These are phyloP conservation scores for Tenebrio molitor DNA, from an alignment of 1,140 invertebrate genomes.

Conservation along the genomic window DNA sequence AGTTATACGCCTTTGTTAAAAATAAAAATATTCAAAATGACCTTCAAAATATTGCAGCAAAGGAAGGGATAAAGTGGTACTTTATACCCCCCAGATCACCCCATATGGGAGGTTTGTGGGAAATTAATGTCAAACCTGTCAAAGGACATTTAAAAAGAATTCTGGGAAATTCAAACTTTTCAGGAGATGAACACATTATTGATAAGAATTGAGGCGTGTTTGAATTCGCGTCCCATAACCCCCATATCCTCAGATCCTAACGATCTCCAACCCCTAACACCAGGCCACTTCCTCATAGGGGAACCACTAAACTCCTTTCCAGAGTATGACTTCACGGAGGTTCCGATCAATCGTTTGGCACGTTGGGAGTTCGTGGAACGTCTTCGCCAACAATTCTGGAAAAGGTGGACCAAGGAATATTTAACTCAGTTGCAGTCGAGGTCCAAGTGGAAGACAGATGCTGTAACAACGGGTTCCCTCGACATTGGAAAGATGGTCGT, in stretches of 20 bases:
- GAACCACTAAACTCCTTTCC: conserved; percentile 49
- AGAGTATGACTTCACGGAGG: conserved; percentile 38
- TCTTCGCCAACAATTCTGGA: conserved; percentile 58
- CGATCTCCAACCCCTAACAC: conserved; percentile 57
- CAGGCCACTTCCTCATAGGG: conserved; percentile 64
- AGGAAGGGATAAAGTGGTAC: conserved; percentile 59
- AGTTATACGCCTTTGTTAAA: background rate
- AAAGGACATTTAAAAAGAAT: conserved; percentile 63
- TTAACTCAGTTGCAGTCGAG: conserved; percentile 52
- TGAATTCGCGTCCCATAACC: conserved; percentile 51
- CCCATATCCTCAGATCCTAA: conserved; percentile 54
- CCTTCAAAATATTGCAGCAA: too few relatives aligned
- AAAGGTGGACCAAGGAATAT: conserved; percentile 58
- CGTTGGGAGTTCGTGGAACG: conserved; percentile 54
- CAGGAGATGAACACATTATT: conserved; percentile 48
- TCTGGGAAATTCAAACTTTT: conserved; percentile 48
- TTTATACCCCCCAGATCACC: conserved; percentile 65
- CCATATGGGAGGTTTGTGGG: conserved; percentile 67
- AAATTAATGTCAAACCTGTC: conserved; percentile 63
- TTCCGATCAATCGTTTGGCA: too few relatives aligned
- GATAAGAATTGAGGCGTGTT: conserved; percentile 41
- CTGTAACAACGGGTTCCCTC: background rate
- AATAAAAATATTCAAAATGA: too few relatives aligned
- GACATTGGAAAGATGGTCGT: conserved; percentile 52
- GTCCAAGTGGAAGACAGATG: conserved; percentile 45